Percentiles rank a stretch among this genome's conserved stretches.
These are phyloP conservation scores for Rhinella marina DNA, from an alignment of 2,797 vertebrate genomes.

Conservation along the genomic window DNA sequence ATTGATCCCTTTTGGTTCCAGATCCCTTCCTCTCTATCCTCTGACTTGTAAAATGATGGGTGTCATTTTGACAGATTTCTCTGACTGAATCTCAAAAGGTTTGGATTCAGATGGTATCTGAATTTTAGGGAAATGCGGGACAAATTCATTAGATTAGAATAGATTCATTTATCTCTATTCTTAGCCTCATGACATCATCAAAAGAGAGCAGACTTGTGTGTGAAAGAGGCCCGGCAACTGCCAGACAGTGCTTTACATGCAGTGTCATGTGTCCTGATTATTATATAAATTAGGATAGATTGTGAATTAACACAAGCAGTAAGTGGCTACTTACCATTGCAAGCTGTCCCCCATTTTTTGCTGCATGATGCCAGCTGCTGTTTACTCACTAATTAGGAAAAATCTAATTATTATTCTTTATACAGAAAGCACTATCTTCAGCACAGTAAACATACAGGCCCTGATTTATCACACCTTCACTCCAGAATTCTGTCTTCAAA, in stretches of 20 bases:
- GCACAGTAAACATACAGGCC: constrained; percentile 2
- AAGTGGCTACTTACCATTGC: constrained; percentile 1
- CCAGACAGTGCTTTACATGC: background rate
- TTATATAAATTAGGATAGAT: constrained; percentile 27
- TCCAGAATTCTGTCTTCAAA: no score
- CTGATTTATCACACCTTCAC: no score
- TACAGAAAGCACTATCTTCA: background rate
- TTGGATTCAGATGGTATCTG: no score
- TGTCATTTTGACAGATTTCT: no score
- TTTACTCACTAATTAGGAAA: background rate
- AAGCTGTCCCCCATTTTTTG: constrained; percentile 12
- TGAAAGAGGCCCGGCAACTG: background rate
- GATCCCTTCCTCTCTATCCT: no score
- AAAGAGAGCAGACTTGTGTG: background rate
- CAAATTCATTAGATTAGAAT: no score
- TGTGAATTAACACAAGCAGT: background rate
- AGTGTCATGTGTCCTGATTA: background rate
- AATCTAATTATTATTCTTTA: constrained; percentile 19
- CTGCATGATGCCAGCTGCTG: constrained; percentile 3
- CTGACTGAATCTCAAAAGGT: no score
- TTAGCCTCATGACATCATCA: background rate
- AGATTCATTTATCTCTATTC: background rate
- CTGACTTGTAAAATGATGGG: no score
- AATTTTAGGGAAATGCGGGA: no score
- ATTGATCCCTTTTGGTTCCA: no score